These are phyloP conservation scores for Leptodactylus fuscus DNA, from an alignment of 2,113 vertebrate species.

Conservation along the genomic window DNA sequence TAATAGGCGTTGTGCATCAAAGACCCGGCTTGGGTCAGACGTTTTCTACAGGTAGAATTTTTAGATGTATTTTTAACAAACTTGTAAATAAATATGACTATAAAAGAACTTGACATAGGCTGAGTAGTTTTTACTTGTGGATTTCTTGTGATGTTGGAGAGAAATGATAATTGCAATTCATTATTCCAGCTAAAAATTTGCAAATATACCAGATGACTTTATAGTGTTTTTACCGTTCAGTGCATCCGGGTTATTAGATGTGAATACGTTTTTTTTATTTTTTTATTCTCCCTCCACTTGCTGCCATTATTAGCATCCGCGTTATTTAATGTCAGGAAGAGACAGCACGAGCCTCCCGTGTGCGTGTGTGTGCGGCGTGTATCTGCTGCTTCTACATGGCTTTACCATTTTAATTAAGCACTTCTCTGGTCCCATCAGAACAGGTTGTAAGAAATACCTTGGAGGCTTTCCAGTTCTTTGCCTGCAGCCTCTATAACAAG, in stretches of 20 bases:
- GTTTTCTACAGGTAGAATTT: too few species aligned
- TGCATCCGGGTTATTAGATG: neutral
- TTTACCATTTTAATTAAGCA: conserved; percentile 31
- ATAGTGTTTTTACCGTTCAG: neutral
- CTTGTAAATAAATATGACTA: too few species aligned
- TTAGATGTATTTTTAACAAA: too few species aligned
- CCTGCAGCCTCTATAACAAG: conserved; percentile 27
- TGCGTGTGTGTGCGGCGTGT: neutral
- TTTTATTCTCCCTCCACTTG: too few species aligned
- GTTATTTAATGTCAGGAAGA: neutral
- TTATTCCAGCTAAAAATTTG: neutral
- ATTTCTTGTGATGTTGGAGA: too few species aligned
- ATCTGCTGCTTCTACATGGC: neutral
- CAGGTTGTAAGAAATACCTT: conserved; percentile 48
- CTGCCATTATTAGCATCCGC: conserved; percentile 12
- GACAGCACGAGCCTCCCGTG: neutral
- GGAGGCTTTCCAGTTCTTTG: conserved; percentile 47
- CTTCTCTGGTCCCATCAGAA: conserved; percentile 27
- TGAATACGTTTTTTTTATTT: too few species aligned
- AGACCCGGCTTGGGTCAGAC: too few species aligned
- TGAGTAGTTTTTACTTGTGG: too few species aligned
- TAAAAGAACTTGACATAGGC: too few species aligned
- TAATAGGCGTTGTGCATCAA: too few species aligned
- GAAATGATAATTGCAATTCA: too few species aligned
- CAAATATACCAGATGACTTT: neutral